These are phyloP conservation scores for Eilema sororculum DNA, from an alignment of 2,888 invertebrate genomes.

Conservation along the genomic window DNA sequence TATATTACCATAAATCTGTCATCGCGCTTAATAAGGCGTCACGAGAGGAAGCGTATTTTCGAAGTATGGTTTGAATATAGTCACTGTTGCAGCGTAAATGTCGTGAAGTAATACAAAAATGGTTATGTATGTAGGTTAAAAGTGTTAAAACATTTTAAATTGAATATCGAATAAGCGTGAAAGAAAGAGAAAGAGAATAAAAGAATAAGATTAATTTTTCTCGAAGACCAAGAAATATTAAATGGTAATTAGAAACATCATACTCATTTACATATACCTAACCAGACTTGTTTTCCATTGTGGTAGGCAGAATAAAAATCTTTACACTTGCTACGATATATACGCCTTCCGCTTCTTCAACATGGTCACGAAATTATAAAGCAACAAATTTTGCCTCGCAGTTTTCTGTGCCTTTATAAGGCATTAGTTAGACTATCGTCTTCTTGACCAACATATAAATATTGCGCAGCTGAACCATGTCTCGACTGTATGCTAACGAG, in stretches of 20 bases:
- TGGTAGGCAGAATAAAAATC: too few species aligned
- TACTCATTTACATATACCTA: too few species aligned
- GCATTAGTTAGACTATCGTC: too few species aligned
- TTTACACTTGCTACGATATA: too few species aligned
- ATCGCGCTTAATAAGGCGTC: constrained; percentile 59
- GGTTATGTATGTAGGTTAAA: background rate
- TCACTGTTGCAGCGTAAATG: background rate
- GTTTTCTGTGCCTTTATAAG: too few species aligned
- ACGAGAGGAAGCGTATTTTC: constrained; percentile 48
- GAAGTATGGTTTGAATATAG: background rate
- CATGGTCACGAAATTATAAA: too few species aligned
- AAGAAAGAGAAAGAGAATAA: background rate
- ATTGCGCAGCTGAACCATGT: too few species aligned
- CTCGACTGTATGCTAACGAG: too few species aligned
- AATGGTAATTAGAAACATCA: background rate
- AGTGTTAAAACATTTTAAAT: background rate
- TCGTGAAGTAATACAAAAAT: background rate
- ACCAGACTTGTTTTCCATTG: too few species aligned
- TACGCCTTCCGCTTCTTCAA: too few species aligned
- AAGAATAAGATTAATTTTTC: background rate
- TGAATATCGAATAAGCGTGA: background rate
- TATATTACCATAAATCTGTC: constrained; percentile 69
- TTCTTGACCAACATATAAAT: too few species aligned
- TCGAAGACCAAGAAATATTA: background rate
- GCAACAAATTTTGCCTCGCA: too few species aligned